Conservation (phyloP, 2,113 vertebrate genomes). For the Toxotes chatareus region DNA sequence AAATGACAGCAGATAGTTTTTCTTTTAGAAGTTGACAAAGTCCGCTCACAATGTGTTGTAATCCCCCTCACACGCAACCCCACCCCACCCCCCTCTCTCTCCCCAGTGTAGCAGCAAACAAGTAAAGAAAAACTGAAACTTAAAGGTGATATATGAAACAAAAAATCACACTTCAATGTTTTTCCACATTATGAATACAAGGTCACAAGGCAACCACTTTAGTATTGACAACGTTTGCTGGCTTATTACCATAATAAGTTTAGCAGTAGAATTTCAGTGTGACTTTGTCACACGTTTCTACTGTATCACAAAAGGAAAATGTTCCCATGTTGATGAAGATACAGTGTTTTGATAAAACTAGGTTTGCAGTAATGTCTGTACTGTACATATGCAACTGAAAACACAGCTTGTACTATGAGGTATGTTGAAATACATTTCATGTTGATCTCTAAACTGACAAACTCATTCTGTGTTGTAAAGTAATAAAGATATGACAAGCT, state of each 20-base stretch:
- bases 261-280: constrained; percentile 22
- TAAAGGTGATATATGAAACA: constrained; percentile 57
- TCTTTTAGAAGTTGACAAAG: neutral
- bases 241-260: constrained; percentile 35
- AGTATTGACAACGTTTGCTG: constrained; percentile 14
- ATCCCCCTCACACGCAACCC: neutral
- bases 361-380: neutral
- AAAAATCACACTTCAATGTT: constrained; percentile 52
- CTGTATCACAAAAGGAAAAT: neutral
- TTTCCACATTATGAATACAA: constrained; percentile 46
- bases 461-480: neutral
- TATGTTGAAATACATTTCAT: neutral
- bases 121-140: constrained; percentile 50
- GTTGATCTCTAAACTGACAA: too few species aligned
- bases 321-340: neutral
- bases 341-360: neutral
- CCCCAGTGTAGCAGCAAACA: neutral
- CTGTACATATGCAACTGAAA: neutral
- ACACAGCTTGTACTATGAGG: neutral
- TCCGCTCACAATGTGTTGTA: neutral
- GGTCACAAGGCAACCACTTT: constrained; percentile 18
- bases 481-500: neutral
- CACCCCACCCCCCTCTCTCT: neutral
- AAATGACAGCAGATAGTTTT: neutral
- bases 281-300: constrained; percentile 32